Evolutionary conservation across 2,888 invertebrate genomes (phyloP), one percentile per base, ranked within the genome.

Genomic region (Heliothis peltigera): DNA sequence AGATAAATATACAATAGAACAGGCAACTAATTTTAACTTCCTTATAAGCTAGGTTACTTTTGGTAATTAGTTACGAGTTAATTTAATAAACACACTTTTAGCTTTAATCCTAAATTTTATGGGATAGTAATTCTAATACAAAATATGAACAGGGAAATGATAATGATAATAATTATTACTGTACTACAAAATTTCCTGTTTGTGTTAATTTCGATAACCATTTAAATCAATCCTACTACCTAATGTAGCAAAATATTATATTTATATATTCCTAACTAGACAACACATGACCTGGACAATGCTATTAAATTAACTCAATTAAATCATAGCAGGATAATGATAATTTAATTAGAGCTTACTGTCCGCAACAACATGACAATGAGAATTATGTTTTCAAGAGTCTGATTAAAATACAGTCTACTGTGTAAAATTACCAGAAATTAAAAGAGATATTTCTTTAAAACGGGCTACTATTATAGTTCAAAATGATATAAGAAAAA

Each of bases 251-350:
- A 32, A 39, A 39, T n/a, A n/a, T 39, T n/a, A 5, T 5, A 0
- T 39, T 4, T 12, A 15, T 39, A 39, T n/a, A 39, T n/a, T 39
- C 12, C 5, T 46, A 18, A 19, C 15, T 42, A 25, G 18, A 39
- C 10, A 12, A 25, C 32, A 28, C 15, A 18, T 35, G 5, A 39
- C 25, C 28, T 21, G 8, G 15, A 58, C 49, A 57, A 47, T 25
- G 15, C 18, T 51, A 70, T 43, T 44, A 70, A 52, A 46, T 53
- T 55, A 76, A 64, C 51, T 64, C 35, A 63, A 59, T 54, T 62
- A 64, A 52, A 60, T 48, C 7, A 1, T 19, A 39, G 52, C 44
- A 39, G 44, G 51, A 32, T 48, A 65, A 59, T 67, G 64, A 59
- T 62, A 64, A 64, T 64, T 52, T 8, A 62, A 65, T 69, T 64